Evolutionary conservation across 2,888 invertebrate genomes (phyloP).

Genomic region (Acanthopleura granulata): DNA sequence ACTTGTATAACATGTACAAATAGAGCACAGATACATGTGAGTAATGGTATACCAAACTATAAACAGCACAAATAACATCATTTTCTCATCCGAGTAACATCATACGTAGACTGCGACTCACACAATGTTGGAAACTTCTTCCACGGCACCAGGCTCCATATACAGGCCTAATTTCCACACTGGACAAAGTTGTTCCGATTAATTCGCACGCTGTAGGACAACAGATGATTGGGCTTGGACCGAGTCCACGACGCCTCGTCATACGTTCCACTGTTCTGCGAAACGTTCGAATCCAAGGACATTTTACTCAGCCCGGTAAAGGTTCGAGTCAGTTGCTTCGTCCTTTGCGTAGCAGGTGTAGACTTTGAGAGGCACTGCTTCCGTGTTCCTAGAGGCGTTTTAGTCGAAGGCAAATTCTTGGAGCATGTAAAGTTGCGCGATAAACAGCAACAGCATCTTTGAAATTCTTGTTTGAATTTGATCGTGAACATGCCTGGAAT

Average conservation of each 20-base stretch:
- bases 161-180: background rate
- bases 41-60: too few species aligned
- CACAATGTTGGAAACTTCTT: too few species aligned
- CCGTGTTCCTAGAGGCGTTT: background rate
- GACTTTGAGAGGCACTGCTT: background rate
- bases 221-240: background rate
- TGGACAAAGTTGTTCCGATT: background rate
- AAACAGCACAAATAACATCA: too few species aligned
- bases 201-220: background rate
- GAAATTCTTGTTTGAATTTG: constrained; percentile 59
- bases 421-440: background rate
- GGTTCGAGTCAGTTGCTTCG: background rate
- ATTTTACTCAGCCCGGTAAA: background rate
- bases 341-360: background rate
- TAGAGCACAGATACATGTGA: too few species aligned
- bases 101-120: too few species aligned
- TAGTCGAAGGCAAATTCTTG: background rate
- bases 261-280: background rate
- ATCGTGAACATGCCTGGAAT: constrained; percentile 62
- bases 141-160: too few species aligned
- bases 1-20: too few species aligned
- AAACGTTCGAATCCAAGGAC: background rate
- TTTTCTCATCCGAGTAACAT: too few species aligned
- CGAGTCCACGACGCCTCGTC: background rate
- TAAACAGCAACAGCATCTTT: constrained; percentile 55